Evolutionary conservation across 2,797 vertebrate genomes (phyloP).

Genomic region (Danionella dracula): DNA sequence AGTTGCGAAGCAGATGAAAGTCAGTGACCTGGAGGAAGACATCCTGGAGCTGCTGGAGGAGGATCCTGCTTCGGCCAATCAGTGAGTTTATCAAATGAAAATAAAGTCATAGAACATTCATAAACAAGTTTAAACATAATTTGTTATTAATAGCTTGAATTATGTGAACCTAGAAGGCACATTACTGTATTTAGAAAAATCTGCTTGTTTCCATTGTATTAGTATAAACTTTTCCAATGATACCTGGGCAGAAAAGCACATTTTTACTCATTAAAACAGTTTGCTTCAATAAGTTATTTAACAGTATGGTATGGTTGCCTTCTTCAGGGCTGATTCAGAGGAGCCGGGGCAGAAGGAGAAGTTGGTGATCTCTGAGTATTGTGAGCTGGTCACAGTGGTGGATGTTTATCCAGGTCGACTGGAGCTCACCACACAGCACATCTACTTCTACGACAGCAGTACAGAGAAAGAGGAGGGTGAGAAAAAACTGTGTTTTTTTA

Average conservation of each 20-base stretch:
- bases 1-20: constrained; percentile 93
- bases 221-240: too few species aligned
- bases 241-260: too few species aligned
- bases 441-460: constrained; percentile 92
- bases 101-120: too few species aligned
- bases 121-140: too few species aligned
- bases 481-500: background rate
- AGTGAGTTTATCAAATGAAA: constrained; percentile 55
- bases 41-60: constrained; percentile 89
- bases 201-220: too few species aligned
- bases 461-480: constrained; percentile 93
- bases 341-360: constrained; percentile 92
- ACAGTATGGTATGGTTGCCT: background rate
- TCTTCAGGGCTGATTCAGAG: constrained; percentile 76
- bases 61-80: constrained; percentile 68
- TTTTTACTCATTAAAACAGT: too few species aligned
- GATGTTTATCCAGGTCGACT: constrained; percentile 86
- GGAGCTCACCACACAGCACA: constrained; percentile 92
- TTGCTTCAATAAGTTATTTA: too few species aligned
- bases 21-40: constrained; percentile 90
- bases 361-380: constrained; percentile 86
- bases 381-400: constrained; percentile 89
- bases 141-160: too few species aligned
- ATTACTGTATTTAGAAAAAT: too few species aligned
- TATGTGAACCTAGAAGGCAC: too few species aligned